Conservation (phyloP, 1,140 invertebrate species). For the Monochamus saltuarius region DNA sequence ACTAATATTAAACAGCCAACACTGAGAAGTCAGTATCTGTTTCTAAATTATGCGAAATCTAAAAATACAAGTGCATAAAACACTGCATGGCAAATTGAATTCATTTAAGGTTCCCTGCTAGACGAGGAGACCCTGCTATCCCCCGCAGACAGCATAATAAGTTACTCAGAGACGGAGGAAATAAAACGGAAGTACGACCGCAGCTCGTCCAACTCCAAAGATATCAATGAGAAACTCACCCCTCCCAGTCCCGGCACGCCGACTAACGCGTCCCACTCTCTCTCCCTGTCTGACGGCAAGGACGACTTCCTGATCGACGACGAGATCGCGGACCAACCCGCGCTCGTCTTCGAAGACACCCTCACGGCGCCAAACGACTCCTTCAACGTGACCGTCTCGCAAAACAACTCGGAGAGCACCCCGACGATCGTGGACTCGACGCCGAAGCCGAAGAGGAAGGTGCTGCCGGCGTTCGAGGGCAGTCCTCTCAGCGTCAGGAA, state of each 20-base stretch:
- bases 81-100: not conserved
- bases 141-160: conserved; percentile 75
- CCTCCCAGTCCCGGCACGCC: conserved; percentile 64
- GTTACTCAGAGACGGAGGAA: conserved; percentile 63
- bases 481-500: conserved; percentile 48
- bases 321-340: conserved; percentile 88
- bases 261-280: conserved; percentile 73
- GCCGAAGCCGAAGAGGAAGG: conserved; percentile 28
- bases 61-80: not conserved
- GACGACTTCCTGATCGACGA: conserved; percentile 81
- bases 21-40: too few species aligned
- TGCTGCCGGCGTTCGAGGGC: conserved; percentile 35
- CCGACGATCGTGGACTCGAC: conserved; percentile 37
- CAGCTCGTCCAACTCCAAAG: conserved; percentile 49
- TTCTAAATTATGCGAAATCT: too few species aligned
- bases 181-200: conserved; percentile 46
- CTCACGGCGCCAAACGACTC: conserved; percentile 40
- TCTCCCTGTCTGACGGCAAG: conserved; percentile 69
- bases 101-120: conserved; percentile 46
- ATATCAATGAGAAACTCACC: conserved; percentile 47
- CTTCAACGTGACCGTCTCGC: conserved; percentile 23
- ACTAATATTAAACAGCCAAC: too few species aligned
- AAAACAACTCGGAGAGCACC: conserved; percentile 45
- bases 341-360: conserved; percentile 71
- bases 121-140: conserved; percentile 70